Evolutionary conservation across 2,888 invertebrate species (phyloP).

Genomic region (Rhyacophila evoluta): DNA sequence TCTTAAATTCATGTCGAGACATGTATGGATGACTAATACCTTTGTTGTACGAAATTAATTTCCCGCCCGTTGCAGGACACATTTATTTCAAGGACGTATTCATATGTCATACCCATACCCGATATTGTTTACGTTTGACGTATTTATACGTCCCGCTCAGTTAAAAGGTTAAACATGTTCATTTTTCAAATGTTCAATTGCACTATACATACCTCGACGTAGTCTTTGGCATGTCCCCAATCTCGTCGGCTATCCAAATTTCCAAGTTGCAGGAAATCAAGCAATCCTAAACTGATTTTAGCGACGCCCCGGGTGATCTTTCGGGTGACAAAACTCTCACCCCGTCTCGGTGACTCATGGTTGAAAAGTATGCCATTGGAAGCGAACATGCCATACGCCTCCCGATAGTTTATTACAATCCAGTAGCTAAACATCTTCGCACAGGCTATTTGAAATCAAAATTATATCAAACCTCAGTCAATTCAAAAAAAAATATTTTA

Average conservation of each 20-base stretch:
- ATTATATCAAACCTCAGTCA: too few species aligned
- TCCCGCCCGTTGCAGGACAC: too few species aligned
- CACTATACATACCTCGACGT: slow-evolving; percentile 84
- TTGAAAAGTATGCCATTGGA: slow-evolving; percentile 97
- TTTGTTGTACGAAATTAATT: too few species aligned
- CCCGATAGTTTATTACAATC: slow-evolving; percentile 96
- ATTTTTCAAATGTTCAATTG: too few species aligned
- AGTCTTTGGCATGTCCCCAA: slow-evolving; percentile 98
- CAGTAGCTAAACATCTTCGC: slow-evolving; percentile 96
- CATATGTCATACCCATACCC: too few species aligned
- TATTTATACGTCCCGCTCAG: too few species aligned
- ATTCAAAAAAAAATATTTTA: too few species aligned
- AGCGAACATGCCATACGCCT: slow-evolving; percentile 95
- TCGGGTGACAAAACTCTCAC: slow-evolving; percentile 98
- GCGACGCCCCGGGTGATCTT: slow-evolving; percentile 98
- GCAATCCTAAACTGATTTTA: slow-evolving; percentile 91
- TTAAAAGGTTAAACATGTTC: too few species aligned
- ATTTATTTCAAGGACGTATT: too few species aligned
- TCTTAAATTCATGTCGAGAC: too few species aligned
- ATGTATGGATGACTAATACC: too few species aligned
- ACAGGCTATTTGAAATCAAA: slow-evolving; percentile 78
- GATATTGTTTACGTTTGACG: too few species aligned
- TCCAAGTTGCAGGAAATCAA: slow-evolving; percentile 89
- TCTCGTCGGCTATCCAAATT: slow-evolving; percentile 96
- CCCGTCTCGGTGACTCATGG: slow-evolving; percentile 94